Evolutionary conservation across 2,888 invertebrate species (phyloP), one percentile per base, ranked within the genome.

Genomic region (Philereme vetulata): DNA sequence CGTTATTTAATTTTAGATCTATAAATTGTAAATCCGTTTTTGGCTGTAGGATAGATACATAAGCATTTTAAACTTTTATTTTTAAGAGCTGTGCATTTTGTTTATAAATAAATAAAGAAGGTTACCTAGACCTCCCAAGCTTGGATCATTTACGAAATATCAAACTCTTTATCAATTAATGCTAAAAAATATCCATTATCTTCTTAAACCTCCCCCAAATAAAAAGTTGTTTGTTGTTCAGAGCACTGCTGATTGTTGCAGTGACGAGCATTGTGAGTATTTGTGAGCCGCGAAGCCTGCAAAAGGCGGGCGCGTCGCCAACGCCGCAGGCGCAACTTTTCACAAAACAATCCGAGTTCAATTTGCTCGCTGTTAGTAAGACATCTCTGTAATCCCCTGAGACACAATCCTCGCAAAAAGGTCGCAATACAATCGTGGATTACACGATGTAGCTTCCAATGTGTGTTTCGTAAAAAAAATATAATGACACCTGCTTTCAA

Each of bases 341-440:
- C 70, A 76, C 79, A 81, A 81, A 80, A 82, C 80, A 84, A 80
- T 74, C 62, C 51, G 35, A 61, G 63, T 81, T 82, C 91, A 86
- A 90, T 91, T 90, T 84, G 86, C 84, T 84, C 78, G 78, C 77
- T 75, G 85, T 91, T 89, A 85, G 80, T 49, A 56, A 72, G 72
- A 77, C 70, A 66, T 72, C 63, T 66, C 60, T 64, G 62, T 86
- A 86, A 88, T 88, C 80, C 85, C 77, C 74, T 73, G 71, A 68
- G 56, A 63, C 50, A 58, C 81, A 80, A 81, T 80, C 72, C 79
- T 70, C 72, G 76, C 80, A 81, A 82, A 84, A 81, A 81, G 79
- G 71, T 75, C 70, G 71, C 74, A 56, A 64, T 62, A 64, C 56
- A 53, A 51, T 56, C 56, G 52, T 53, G 56, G 54, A 64, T 60